A percentile compares a stretch with the other conserved stretches of the same genome.
phyloP scores from a whole-genome alignment of 2,797 vertebrate genomes.

The Corythornis leucogaster region DNA sequence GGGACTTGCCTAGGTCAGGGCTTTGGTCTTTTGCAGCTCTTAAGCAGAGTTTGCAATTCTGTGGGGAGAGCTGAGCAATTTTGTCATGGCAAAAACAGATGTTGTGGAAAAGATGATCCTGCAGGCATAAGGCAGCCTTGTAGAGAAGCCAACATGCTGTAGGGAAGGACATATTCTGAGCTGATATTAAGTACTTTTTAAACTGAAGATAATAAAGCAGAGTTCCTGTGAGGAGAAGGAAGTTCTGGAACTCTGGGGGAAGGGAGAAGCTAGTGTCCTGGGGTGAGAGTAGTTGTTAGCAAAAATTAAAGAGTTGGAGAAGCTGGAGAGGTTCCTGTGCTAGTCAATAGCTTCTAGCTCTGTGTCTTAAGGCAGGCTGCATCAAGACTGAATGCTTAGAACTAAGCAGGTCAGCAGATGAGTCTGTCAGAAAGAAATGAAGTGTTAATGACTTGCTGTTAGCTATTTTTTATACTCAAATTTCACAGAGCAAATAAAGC shows the following conservation, averaged over 20 bases:
- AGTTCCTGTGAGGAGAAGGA: not conserved
- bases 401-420: not conserved
- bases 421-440: not conserved
- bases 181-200: not conserved
- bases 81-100: constrained; percentile 6
- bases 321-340: not conserved
- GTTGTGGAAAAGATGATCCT: not conserved
- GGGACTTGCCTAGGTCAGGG: not conserved
- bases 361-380: not conserved
- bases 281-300: not conserved
- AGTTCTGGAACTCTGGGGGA: not conserved
- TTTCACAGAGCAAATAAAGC: not conserved
- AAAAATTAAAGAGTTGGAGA: not conserved
- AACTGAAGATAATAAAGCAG: not conserved
- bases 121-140: not conserved
- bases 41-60: not conserved
- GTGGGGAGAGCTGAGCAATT: not conserved
- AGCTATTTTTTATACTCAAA: not conserved
- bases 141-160: not conserved
- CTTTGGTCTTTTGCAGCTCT: not conserved
- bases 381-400: not conserved
- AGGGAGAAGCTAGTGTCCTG: not conserved
- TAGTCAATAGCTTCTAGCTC: not conserved
- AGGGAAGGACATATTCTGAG: not conserved
- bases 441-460: not conserved